Conservation (phyloP, 2,113 vertebrate genomes). For the Caranx melampygus region DNA sequence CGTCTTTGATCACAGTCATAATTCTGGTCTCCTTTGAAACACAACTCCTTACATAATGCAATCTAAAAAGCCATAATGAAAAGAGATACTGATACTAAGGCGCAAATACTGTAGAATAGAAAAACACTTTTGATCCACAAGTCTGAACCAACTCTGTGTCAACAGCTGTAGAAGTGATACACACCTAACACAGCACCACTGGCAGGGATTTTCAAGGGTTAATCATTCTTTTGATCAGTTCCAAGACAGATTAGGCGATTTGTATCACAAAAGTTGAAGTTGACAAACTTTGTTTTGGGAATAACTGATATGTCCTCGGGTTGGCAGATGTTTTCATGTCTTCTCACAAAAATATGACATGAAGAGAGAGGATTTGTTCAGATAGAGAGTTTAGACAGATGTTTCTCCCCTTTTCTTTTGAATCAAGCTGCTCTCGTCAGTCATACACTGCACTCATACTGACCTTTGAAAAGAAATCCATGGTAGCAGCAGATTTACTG, state of each 20-base stretch:
- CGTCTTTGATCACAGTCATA: no score
- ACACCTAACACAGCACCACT: neutral
- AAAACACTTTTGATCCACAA: no score
- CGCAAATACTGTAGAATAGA: no score
- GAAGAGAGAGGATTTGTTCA: conserved; percentile 5
- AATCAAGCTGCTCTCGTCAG: conserved; percentile 13
- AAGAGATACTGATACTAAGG: no score
- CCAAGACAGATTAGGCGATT: neutral
- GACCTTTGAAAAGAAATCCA: conserved; percentile 46
- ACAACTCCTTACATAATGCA: no score
- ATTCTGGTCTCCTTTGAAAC: no score
- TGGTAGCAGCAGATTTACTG: conserved; percentile 37
- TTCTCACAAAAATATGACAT: neutral
- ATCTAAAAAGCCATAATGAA: no score
- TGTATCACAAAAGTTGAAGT: neutral
- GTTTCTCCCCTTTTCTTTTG: conserved; percentile 27
- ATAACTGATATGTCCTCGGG: neutral
- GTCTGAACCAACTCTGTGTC: no score
- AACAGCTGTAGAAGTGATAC: no score
- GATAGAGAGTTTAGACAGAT: conserved; percentile 26
- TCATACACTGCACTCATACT: conserved; percentile 14
- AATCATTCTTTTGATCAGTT: neutral
- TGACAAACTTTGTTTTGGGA: neutral
- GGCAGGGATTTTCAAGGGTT: neutral
- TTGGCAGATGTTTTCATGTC: conserved; percentile 1